Evolutionary conservation across 2,113 vertebrate species (phyloP).

Genomic region (Pituophis catenifer): DNA sequence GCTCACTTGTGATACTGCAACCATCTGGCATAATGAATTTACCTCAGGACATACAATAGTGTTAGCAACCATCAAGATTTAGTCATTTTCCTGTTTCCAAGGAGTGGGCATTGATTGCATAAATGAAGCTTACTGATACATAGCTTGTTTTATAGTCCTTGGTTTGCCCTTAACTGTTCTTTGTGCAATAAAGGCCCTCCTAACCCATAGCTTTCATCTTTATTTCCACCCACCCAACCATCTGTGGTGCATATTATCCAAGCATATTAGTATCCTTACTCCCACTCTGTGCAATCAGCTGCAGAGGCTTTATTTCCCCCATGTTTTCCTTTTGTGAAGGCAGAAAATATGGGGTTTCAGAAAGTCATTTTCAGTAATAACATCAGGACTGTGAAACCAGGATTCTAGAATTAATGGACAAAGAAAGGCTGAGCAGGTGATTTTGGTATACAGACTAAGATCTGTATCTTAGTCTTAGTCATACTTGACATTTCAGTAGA

Average conservation of each 20-base stretch:
- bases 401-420: not conserved
- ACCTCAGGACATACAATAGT: not conserved
- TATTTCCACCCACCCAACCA: not conserved
- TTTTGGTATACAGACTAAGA: not conserved
- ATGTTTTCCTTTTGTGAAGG: not conserved
- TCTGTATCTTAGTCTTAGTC: not conserved
- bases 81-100: not conserved
- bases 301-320: not conserved
- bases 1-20: not conserved
- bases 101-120: not conserved
- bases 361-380: not conserved
- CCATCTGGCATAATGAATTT: not conserved
- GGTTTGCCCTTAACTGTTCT: not conserved
- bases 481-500: not conserved
- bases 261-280: not conserved
- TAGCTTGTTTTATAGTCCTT: not conserved
- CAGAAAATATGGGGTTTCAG: not conserved
- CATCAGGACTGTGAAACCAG: not conserved
- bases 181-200: not conserved
- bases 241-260: not conserved
- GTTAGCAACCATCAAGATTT: not conserved
- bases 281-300: not conserved
- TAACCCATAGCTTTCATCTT: not conserved
- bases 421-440: not conserved
- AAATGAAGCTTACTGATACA: not conserved